Percentiles rank a stretch among this genome's conserved stretches.
Evolutionary conservation across 2,888 invertebrate genomes (phyloP).

Genomic region (Empis livida): DNA sequence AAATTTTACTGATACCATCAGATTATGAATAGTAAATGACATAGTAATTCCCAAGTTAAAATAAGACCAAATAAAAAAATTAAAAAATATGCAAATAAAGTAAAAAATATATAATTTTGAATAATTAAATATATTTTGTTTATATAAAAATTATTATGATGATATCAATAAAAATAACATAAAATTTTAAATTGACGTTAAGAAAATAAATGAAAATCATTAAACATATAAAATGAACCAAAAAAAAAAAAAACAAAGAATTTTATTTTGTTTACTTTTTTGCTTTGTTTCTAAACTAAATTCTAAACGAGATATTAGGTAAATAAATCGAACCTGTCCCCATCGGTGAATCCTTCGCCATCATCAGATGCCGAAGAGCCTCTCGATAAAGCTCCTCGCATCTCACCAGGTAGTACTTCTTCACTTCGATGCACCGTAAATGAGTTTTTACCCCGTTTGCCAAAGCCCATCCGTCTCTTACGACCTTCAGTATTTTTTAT

Average conservation of each 20-base stretch:
- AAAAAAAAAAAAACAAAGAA: constrained; percentile 7
- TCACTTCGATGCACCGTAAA: constrained; percentile 97
- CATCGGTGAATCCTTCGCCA: constrained; percentile 70
- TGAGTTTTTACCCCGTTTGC: constrained; percentile 88
- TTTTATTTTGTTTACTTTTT: background rate
- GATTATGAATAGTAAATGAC: too few species aligned
- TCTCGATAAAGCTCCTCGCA: constrained; percentile 48
- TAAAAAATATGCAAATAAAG: too few species aligned
- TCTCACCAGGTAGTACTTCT: constrained; percentile 85
- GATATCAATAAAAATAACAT: too few species aligned
- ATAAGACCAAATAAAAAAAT: too few species aligned
- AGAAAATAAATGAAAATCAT: background rate
- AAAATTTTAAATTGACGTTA: too few species aligned
- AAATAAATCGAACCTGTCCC: constrained; percentile 57
- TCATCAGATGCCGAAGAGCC: constrained; percentile 90
- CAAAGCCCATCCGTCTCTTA: constrained; percentile 89
- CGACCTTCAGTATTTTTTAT: constrained; percentile 49
- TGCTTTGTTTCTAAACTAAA: constrained; percentile 1
- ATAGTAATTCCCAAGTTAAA: too few species aligned
- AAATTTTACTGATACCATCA: too few species aligned
- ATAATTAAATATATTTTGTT: too few species aligned
- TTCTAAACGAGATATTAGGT: background rate
- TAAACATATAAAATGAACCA: constrained; percentile 15
- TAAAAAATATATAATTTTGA: too few species aligned
- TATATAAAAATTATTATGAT: too few species aligned